phyloP scores from a whole-genome alignment of 2,113 vertebrate genomes.

The Alces alces region DNA sequence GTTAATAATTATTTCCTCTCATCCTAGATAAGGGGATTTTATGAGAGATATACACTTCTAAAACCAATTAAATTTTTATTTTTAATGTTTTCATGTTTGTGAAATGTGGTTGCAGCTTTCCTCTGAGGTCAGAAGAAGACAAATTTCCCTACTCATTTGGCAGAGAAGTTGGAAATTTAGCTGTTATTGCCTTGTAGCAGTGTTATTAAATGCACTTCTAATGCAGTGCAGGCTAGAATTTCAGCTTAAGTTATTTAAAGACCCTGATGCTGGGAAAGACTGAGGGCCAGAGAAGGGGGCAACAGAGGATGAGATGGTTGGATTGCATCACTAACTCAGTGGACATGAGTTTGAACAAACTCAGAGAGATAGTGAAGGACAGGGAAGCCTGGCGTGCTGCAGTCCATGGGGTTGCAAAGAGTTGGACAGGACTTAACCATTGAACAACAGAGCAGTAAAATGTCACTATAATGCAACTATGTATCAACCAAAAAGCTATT shows the following conservation, averaged over 20 bases:
- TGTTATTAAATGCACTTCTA: background rate
- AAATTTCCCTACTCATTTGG: background rate
- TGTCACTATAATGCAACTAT: background rate
- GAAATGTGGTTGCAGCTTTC: background rate
- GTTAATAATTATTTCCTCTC: background rate
- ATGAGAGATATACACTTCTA: background rate
- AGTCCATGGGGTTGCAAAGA: background rate
- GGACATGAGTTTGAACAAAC: background rate
- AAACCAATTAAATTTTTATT: background rate
- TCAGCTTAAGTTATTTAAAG: background rate
- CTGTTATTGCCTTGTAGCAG: background rate
- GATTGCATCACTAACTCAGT: background rate
- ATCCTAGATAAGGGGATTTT: background rate
- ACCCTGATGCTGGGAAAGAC: background rate
- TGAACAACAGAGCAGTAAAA: background rate
- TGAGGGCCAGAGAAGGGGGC: background rate
- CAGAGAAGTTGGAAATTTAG: background rate
- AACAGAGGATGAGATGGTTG: background rate
- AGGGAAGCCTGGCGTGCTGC: background rate
- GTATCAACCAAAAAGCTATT: background rate
- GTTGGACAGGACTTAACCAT: accelerated
- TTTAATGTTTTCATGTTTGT: background rate
- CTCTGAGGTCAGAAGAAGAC: background rate
- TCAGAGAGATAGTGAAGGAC: background rate
- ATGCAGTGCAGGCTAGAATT: background rate